These are phyloP conservation scores for Stichodactyla mertensii DNA, from an alignment of 64 coral and sea anemone species.

Conservation along the genomic window DNA sequence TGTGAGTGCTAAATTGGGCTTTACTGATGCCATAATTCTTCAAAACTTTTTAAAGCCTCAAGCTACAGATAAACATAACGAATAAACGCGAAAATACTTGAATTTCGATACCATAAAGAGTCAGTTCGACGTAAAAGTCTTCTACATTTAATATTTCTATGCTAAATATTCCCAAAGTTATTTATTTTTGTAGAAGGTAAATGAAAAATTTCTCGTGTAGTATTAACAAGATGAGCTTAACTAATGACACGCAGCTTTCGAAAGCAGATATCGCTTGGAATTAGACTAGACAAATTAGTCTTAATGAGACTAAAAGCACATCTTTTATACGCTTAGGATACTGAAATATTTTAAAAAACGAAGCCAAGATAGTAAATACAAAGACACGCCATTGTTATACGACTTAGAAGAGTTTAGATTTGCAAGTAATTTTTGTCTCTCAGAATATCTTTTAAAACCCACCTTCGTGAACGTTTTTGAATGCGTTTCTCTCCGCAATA, in stretches of 20 bases:
- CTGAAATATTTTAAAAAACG: background rate
- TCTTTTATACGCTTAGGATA: background rate
- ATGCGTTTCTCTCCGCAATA: background rate
- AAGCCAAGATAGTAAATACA: background rate
- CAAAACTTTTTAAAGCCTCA: conserved; percentile 5
- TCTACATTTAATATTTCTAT: background rate
- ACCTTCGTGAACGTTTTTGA: background rate
- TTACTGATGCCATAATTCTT: background rate
- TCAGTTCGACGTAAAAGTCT: background rate
- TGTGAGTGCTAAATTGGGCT: background rate
- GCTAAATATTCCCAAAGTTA: background rate
- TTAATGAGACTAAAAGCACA: background rate
- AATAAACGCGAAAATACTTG: background rate
- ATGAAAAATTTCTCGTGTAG: background rate
- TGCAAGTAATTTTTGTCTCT: background rate
- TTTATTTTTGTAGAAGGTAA: background rate
- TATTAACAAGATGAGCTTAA: background rate
- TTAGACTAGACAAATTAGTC: background rate
- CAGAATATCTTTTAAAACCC: background rate
- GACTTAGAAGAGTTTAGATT: background rate
- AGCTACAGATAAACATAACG: background rate
- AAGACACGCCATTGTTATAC: background rate
- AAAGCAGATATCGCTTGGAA: background rate
- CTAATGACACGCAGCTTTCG: background rate
- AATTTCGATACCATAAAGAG: background rate